Evolutionary conservation across 2,888 invertebrate genomes (phyloP).

Genomic region (Choreutis nemorana): DNA sequence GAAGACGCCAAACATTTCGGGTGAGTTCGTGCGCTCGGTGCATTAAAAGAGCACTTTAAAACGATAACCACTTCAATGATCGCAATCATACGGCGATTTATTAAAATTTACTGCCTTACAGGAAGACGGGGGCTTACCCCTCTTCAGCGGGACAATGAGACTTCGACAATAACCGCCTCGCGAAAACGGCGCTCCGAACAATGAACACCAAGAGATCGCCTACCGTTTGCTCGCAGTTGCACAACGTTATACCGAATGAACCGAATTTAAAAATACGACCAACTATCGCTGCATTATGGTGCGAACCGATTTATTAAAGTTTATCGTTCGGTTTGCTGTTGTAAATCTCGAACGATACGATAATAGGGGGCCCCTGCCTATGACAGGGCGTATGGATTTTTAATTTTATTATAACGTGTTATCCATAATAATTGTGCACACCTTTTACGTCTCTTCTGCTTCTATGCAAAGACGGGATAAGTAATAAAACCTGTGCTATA

Average conservation of each 20-base stretch:
- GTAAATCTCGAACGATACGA: conserved; percentile 29
- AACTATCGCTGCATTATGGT: conserved; percentile 23
- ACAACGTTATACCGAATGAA: too few relatives aligned
- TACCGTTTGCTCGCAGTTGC: conserved; percentile 21
- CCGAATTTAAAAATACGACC: too few relatives aligned
- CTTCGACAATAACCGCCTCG: conserved; percentile 2
- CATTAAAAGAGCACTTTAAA: conserved; percentile 8
- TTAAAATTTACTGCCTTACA: conserved; percentile 32
- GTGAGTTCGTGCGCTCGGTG: neutral
- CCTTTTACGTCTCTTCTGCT: too few relatives aligned
- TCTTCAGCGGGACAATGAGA: conserved; percentile 2
- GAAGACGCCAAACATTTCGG: conserved; percentile 2
- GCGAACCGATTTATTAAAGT: conserved; percentile 37
- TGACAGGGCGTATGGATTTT: too few relatives aligned
- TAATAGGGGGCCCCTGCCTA: conserved; percentile 24
- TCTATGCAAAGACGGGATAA: too few relatives aligned
- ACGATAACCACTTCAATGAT: conserved; percentile 18
- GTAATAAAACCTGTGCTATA: too few relatives aligned
- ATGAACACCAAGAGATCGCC: conserved; percentile 29
- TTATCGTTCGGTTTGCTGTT: conserved; percentile 28
- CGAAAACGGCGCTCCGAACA: neutral
- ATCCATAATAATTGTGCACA: too few relatives aligned
- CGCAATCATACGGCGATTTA: conserved; percentile 36
- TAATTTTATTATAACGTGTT: too few relatives aligned
- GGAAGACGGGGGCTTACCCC: conserved; percentile 22